Percentiles rank a stretch among this genome's conserved stretches.
Conservation (phyloP, 2,888 invertebrate species). For the Zhengitettix transpicula region DNA sequence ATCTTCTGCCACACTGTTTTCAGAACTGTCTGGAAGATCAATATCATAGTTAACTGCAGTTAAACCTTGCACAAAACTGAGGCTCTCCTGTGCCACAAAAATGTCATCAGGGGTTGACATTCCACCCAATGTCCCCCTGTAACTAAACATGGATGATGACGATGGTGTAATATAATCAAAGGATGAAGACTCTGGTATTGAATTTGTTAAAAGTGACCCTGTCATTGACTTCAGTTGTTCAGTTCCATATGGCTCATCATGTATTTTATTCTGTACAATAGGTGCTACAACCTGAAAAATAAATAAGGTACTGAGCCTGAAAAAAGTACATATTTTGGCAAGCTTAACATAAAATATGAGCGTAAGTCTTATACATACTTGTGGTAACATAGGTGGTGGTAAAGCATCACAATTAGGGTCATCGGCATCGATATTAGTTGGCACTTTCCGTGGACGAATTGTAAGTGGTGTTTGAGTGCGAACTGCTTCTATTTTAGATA, state of each 20-base stretch:
- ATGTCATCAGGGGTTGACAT: constrained; percentile 46
- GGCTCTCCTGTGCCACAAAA: constrained; percentile 20
- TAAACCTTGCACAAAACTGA: constrained; percentile 30
- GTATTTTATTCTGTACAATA: too few species aligned
- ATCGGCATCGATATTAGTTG: constrained; percentile 38
- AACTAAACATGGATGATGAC: constrained; percentile 37
- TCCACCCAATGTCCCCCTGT: constrained; percentile 35
- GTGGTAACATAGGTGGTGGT: constrained; percentile 35
- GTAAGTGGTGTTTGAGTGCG: constrained; percentile 58
- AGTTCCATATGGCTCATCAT: too few species aligned
- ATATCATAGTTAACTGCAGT: constrained; percentile 61
- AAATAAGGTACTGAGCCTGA: not conserved
- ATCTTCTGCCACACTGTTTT: constrained; percentile 47
- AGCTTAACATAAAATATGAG: too few species aligned
- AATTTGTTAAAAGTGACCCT: not conserved
- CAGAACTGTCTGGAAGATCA: constrained; percentile 57
- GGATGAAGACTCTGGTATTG: not conserved
- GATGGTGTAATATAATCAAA: constrained; percentile 33
- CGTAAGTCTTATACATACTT: constrained; percentile 18
- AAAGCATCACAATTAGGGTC: constrained; percentile 29
- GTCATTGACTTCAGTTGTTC: not conserved
- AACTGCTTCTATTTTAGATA: constrained; percentile 51
- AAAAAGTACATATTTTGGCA: not conserved
- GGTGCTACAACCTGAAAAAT: constrained; percentile 5
- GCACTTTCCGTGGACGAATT: constrained; percentile 45